Evolutionary conservation across 2,888 invertebrate genomes (phyloP).

Genomic region (Uloborus plumipes): DNA sequence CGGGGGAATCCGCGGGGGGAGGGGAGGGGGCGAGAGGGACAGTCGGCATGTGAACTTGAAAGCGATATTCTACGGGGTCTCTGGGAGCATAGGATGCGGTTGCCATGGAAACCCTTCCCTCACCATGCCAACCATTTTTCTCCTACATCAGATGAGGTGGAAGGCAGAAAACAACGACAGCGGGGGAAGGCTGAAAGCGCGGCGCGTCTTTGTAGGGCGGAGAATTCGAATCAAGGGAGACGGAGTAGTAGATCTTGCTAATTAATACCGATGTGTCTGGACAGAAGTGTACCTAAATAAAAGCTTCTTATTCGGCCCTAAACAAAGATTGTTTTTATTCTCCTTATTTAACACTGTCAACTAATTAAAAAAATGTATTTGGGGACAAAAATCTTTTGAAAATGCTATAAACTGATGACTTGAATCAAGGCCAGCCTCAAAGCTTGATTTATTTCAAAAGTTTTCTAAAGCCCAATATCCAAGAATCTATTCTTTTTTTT

Average conservation of each 20-base stretch:
- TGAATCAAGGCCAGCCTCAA: too few species aligned
- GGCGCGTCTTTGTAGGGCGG: too few species aligned
- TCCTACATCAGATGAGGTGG: constrained; percentile 64
- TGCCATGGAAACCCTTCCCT: constrained; percentile 62
- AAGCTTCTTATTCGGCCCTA: too few species aligned
- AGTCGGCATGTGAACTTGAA: constrained; percentile 64
- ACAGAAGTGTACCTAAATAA: background rate
- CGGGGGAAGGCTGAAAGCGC: constrained; percentile 7
- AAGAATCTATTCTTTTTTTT: too few species aligned
- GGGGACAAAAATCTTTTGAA: too few species aligned
- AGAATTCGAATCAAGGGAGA: background rate
- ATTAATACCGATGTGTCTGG: constrained; percentile 2
- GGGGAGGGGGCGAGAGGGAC: constrained; percentile 18
- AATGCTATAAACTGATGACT: too few species aligned
- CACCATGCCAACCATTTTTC: constrained; percentile 62
- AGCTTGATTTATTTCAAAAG: too few species aligned
- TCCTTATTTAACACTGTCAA: too few species aligned
- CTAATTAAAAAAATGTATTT: too few species aligned
- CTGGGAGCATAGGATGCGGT: constrained; percentile 56
- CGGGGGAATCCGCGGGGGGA: constrained; percentile 3
- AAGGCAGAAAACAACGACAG: constrained; percentile 58
- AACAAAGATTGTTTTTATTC: too few species aligned
- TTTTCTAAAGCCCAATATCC: too few species aligned
- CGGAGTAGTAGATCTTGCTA: constrained; percentile 10
- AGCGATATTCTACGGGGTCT: constrained; percentile 56